These are phyloP conservation scores for Nomada ferruginata DNA, from an alignment of 2,888 invertebrate species.

Conservation along the genomic window DNA sequence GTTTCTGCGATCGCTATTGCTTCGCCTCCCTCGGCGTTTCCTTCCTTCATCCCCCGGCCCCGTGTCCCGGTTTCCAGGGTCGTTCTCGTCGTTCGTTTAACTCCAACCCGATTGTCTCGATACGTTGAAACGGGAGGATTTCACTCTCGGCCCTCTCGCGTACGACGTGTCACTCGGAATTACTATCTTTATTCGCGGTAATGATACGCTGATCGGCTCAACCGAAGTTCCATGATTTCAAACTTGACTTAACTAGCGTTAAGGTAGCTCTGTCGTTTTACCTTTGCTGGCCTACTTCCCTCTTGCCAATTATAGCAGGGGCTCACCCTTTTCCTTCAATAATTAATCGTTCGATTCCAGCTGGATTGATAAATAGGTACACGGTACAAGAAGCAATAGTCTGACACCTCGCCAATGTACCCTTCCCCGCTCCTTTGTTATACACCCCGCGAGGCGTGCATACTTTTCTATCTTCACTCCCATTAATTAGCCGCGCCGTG, in stretches of 20 bases:
- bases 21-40: constrained; percentile 40
- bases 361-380: no score
- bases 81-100: constrained; percentile 45
- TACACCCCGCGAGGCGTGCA: constrained; percentile 34
- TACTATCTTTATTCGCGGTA: background rate
- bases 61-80: constrained; percentile 58
- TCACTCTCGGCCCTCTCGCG: background rate
- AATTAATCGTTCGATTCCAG: background rate
- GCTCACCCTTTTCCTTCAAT: background rate
- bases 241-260: background rate
- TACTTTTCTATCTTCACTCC: constrained; percentile 54
- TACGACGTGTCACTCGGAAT: background rate
- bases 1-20: constrained; percentile 66
- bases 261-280: background rate
- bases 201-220: no score
- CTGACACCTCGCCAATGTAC: constrained; percentile 31
- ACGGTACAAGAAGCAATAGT: constrained; percentile 12
- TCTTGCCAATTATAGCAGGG: no score
- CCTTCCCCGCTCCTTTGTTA: constrained; percentile 48
- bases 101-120: constrained; percentile 28
- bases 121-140: background rate
- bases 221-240: background rate
- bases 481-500: constrained; percentile 68
- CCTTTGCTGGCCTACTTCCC: background rate
- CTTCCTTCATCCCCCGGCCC: constrained; percentile 29